Evolutionary conservation across 1,140 invertebrate species (phyloP).

Genomic region (Cardiocondyla obscurior): DNA sequence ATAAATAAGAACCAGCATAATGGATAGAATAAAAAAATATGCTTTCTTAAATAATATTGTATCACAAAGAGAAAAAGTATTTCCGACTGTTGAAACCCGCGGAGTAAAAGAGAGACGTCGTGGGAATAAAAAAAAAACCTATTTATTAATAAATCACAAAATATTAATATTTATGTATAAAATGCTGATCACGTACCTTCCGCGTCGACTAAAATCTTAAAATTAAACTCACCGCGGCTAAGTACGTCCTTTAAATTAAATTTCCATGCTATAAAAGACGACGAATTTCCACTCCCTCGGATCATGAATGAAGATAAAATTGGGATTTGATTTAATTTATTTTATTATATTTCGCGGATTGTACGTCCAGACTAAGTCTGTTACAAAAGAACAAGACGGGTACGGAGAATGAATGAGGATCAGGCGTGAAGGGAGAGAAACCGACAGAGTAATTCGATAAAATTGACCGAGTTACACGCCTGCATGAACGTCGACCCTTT

Average conservation of each 20-base stretch:
- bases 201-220: background rate
- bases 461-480: conserved; percentile 68
- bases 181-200: conserved; percentile 33
- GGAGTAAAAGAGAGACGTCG: background rate
- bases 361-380: background rate
- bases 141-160: background rate
- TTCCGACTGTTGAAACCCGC: background rate
- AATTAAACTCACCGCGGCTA: conserved; percentile 16
- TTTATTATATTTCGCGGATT: conserved; percentile 25
- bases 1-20: background rate
- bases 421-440: conserved; percentile 56
- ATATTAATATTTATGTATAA: conserved; percentile 24
- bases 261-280: conserved; percentile 6
- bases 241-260: conserved; percentile 25
- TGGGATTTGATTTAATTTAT: conserved; percentile 37
- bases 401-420: conserved; percentile 57
- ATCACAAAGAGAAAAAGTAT: background rate
- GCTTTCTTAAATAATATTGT: conserved; percentile 14
- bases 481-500: conserved; percentile 29
- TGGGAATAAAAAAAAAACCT: background rate
- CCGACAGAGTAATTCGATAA: conserved; percentile 66
- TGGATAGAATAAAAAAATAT: background rate
- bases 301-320: background rate
- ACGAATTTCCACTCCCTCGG: background rate
- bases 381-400: conserved; percentile 4